phyloP scores from a whole-genome alignment of 1,140 invertebrate genomes.

The Drosophila jambulina region DNA sequence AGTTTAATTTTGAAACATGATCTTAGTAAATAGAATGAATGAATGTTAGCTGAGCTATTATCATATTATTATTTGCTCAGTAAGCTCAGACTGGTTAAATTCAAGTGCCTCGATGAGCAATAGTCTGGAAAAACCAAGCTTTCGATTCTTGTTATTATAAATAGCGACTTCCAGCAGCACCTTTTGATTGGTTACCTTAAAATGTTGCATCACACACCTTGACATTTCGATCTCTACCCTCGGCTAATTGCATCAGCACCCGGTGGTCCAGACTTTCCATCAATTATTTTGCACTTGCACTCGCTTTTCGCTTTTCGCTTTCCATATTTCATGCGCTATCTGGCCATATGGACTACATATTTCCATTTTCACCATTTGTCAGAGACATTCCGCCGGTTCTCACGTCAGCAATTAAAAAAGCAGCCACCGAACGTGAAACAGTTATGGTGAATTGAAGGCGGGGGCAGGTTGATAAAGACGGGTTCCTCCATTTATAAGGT shows the following conservation, averaged over 20 bases:
- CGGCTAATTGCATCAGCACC: conserved; percentile 30
- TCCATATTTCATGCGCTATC: conserved; percentile 25
- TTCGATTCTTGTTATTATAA: neutral
- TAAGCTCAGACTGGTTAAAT: neutral
- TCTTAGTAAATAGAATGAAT: neutral
- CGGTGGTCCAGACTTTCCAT: conserved; percentile 33
- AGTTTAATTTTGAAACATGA: too few relatives aligned
- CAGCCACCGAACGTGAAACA: conserved; percentile 35
- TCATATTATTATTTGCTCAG: neutral
- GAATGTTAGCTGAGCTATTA: too few relatives aligned
- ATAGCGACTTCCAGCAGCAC: neutral
- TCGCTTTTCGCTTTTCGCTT: conserved; percentile 38
- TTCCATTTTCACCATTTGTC: conserved; percentile 50
- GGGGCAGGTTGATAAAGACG: conserved; percentile 26
- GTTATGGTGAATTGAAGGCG: conserved; percentile 18
- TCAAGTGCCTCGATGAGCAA: conserved; percentile 7
- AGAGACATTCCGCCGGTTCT: conserved; percentile 37
- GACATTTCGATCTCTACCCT: conserved; percentile 35
- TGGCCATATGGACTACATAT: conserved; percentile 19
- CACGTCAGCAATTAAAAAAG: conserved; percentile 59
- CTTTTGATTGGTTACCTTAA: neutral
- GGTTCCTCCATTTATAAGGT: conserved; percentile 19
- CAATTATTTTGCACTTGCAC: conserved; percentile 55
- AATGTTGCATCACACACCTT: conserved; percentile 14
- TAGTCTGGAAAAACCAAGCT: conserved; percentile 17